Conservation (phyloP, 2,113 vertebrate species). For the Thalassoma bifasciatum region DNA sequence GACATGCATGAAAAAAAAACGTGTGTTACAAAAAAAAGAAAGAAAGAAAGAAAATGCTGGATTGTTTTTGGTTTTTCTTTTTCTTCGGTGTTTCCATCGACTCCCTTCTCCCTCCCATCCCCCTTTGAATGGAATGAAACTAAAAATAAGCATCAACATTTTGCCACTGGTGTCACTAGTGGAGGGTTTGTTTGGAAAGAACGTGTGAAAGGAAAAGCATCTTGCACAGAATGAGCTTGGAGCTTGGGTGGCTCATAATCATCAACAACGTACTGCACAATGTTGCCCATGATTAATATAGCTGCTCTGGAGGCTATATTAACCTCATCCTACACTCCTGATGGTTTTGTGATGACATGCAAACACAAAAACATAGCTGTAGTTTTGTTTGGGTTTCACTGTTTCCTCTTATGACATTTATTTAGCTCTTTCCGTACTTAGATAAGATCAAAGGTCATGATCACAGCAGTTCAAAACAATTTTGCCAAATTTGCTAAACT, state of each 20-base stretch:
- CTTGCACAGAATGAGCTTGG: slow-evolving; percentile 75
- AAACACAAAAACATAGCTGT: slow-evolving; percentile 20
- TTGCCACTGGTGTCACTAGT: slow-evolving; percentile 61
- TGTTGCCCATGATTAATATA: slow-evolving; percentile 77
- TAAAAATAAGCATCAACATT: slow-evolving; percentile 67
- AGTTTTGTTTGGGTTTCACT: slow-evolving; percentile 31
- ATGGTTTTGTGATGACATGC: slow-evolving; percentile 64
- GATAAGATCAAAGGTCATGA: slow-evolving; percentile 19
- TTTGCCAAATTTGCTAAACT: background rate
- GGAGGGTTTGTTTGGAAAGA: slow-evolving; percentile 63
- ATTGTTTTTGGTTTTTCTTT: slow-evolving; percentile 62
- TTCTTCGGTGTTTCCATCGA: slow-evolving; percentile 74
- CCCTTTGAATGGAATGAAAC: slow-evolving; percentile 74
- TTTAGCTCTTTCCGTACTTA: slow-evolving; percentile 18
- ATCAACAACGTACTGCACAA: slow-evolving; percentile 61
- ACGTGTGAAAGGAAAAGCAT: slow-evolving; percentile 69
- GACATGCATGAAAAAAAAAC: slow-evolving; percentile 81
- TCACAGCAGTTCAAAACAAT: background rate
- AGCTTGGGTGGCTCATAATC: slow-evolving; percentile 73
- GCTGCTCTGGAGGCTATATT: slow-evolving; percentile 74
- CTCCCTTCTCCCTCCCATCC: slow-evolving; percentile 64
- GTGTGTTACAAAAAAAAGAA: slow-evolving; percentile 31
- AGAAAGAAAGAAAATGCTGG: slow-evolving; percentile 59
- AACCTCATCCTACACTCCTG: slow-evolving; percentile 73
- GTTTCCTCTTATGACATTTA: slow-evolving; percentile 37